Evolutionary conservation across 2,113 vertebrate genomes (phyloP).

Genomic region (Junco hyemalis): DNA sequence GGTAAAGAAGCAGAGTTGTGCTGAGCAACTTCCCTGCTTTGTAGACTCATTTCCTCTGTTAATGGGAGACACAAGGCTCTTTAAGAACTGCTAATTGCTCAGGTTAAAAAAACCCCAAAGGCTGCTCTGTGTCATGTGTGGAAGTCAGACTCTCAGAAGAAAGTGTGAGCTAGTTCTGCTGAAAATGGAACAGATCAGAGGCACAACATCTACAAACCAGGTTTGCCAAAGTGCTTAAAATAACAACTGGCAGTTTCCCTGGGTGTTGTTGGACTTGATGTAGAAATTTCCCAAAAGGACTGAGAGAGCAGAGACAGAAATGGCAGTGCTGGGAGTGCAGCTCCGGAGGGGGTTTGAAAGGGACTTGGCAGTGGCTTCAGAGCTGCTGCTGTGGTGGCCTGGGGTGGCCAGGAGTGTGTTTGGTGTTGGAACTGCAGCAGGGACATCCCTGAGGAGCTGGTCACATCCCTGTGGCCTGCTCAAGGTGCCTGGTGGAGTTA

Average conservation of each 20-base stretch:
- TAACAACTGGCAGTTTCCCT: background rate
- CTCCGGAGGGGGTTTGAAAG: background rate
- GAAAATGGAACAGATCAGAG: background rate
- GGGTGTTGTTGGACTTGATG: background rate
- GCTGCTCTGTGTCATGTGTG: background rate
- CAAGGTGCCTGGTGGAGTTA: background rate
- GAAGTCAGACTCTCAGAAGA: background rate
- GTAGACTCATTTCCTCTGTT: background rate
- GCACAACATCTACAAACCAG: background rate
- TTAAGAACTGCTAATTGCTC: background rate
- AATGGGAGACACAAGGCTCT: background rate
- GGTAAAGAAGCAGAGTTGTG: background rate
- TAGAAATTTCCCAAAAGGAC: background rate
- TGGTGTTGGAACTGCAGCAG: background rate
- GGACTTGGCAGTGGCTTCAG: background rate
- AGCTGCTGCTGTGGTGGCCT: background rate
- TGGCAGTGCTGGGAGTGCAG: background rate
- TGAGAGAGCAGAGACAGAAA: background rate
- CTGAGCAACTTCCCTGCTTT: background rate
- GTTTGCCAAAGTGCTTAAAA: conserved; percentile 16
- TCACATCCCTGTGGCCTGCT: background rate
- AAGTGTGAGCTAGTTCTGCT: background rate
- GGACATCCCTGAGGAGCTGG: accelerated
- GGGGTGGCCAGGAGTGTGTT: accelerated
- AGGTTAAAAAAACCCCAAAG: background rate